These are phyloP conservation scores for Euwallacea fornicatus DNA, from an alignment of 1,140 invertebrate species.

Conservation along the genomic window DNA sequence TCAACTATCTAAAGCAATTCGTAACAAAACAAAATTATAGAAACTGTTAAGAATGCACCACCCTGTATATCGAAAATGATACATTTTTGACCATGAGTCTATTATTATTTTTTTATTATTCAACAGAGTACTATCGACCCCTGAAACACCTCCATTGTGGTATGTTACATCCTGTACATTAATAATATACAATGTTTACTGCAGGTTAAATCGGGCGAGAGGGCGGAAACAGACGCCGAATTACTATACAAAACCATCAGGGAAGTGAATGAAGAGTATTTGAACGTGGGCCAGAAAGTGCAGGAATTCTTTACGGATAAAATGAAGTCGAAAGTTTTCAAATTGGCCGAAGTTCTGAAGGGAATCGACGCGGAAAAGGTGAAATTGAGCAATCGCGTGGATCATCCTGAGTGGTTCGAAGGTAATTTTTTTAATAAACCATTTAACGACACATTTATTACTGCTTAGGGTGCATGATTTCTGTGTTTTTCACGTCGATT, in stretches of 20 bases:
- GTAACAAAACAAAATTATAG: no score
- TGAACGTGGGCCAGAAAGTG: slow-evolving; percentile 62
- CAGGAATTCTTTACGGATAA: slow-evolving; percentile 67
- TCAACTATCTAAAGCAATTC: no score
- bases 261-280: slow-evolving; percentile 65
- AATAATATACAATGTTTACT: slow-evolving; percentile 10
- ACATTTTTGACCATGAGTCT: no score
- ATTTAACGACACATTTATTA: no score
- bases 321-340: slow-evolving; percentile 64
- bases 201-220: slow-evolving; percentile 60
- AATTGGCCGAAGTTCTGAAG: slow-evolving; percentile 59
- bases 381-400: slow-evolving; percentile 59
- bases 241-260: slow-evolving; percentile 55
- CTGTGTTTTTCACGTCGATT: no score
- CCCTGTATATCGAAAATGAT: no score
- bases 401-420: slow-evolving; percentile 75
- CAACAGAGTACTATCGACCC: no score
- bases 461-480: no score
- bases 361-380: slow-evolving; percentile 59
- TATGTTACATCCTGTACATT: no score
- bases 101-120: no score
- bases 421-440: slow-evolving; percentile 51
- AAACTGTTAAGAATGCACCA: no score
- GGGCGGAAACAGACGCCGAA: slow-evolving; percentile 51
- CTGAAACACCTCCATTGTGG: no score